These are phyloP conservation scores for Agrochola macilenta DNA, from an alignment of 2,888 invertebrate species.

Conservation along the genomic window DNA sequence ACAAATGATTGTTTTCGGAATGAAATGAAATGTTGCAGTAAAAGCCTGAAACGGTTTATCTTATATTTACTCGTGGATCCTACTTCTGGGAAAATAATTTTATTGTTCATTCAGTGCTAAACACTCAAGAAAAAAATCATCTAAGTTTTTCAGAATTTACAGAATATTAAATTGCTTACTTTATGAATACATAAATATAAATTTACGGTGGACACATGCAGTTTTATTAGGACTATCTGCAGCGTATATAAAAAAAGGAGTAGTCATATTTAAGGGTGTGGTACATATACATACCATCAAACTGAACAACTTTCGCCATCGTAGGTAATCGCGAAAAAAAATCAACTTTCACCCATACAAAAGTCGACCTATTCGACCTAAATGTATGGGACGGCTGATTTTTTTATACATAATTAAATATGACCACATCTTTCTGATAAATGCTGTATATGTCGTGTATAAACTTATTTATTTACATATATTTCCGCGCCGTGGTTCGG, in stretches of 20 bases:
- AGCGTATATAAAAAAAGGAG: neutral
- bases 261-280: neutral
- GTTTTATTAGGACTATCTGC: neutral
- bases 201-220: neutral
- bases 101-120: neutral
- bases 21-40: conserved; percentile 20
- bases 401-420: neutral
- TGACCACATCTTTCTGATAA: neutral
- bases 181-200: neutral
- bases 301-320: neutral
- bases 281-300: neutral
- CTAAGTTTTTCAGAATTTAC: neutral
- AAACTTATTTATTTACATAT: conserved; percentile 73
- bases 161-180: neutral
- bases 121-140: neutral
- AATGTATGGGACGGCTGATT: neutral
- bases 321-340: neutral
- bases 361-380: neutral
- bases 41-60: neutral
- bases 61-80: neutral
- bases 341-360: neutral
- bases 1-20: neutral
- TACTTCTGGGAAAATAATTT: neutral
- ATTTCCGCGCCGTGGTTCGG: conserved; percentile 92
- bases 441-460: neutral